These are phyloP conservation scores for Chaetodon auriga DNA, from an alignment of 2,113 vertebrate species.

Conservation along the genomic window DNA sequence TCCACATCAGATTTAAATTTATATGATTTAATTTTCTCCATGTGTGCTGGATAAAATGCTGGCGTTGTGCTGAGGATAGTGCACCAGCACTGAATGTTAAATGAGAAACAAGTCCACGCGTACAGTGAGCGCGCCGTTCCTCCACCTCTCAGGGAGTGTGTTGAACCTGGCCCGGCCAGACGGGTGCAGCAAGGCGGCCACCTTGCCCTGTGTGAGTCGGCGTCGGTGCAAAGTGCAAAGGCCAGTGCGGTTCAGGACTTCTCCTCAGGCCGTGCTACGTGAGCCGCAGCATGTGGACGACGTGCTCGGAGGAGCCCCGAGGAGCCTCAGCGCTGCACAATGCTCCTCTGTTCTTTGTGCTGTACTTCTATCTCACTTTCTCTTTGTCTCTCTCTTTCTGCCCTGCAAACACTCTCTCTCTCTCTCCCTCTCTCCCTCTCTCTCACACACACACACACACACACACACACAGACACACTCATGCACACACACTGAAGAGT, in stretches of 20 bases:
- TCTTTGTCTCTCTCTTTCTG: conserved; percentile 62
- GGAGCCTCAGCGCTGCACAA: conserved; percentile 72
- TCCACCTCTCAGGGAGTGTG: conserved; percentile 16
- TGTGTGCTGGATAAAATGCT: neutral
- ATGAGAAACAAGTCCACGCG: neutral
- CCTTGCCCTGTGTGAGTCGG: conserved; percentile 54
- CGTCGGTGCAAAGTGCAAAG: conserved; percentile 69
- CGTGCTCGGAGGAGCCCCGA: conserved; percentile 41
- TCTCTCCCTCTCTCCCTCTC: neutral
- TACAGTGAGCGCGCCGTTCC: conserved; percentile 33
- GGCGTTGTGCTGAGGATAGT: neutral
- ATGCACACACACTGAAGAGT: conserved; percentile 64
- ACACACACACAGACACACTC: conserved; percentile 49
- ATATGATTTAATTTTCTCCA: neutral
- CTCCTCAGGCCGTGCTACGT: conserved; percentile 53
- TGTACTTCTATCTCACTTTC: conserved; percentile 56
- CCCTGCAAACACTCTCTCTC: conserved; percentile 44
- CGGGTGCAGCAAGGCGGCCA: conserved; percentile 45
- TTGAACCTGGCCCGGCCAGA: conserved; percentile 47
- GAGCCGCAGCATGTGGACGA: conserved; percentile 63
- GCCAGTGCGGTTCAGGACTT: conserved; percentile 64
- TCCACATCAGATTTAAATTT: neutral
- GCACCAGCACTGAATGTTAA: conserved; percentile 15
- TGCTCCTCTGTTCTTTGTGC: conserved; percentile 81
- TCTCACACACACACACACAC: conserved; percentile 16